These are phyloP conservation scores for Sycophaga agraensis DNA, from an alignment of 1,140 invertebrate species.

Conservation along the genomic window DNA sequence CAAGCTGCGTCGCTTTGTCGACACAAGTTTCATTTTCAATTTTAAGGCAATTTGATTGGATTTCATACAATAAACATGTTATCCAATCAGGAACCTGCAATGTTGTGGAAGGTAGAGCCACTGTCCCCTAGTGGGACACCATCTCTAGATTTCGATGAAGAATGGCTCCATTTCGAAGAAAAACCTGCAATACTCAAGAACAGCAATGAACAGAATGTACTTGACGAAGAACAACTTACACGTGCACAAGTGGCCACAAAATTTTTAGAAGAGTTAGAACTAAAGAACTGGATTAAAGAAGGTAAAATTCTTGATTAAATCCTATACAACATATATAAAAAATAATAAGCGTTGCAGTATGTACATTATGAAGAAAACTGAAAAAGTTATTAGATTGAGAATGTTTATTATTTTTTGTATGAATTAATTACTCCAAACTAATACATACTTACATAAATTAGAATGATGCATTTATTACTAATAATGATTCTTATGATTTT, in stretches of 20 bases:
- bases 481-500: too few species aligned
- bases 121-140: slow-evolving; percentile 50
- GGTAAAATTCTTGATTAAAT: slow-evolving; percentile 38
- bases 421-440: too few species aligned
- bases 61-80: slow-evolving; percentile 37
- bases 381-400: too few species aligned
- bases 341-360: too few species aligned
- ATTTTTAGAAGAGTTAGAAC: slow-evolving; percentile 49
- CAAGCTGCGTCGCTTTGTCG: slow-evolving; percentile 47
- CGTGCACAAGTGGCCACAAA: slow-evolving; percentile 50
- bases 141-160: slow-evolving; percentile 38
- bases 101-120: slow-evolving; percentile 57
- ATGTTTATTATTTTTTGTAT: too few species aligned
- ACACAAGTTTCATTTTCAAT: slow-evolving; percentile 45
- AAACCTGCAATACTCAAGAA: slow-evolving; percentile 32
- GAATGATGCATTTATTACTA: too few species aligned
- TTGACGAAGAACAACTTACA: slow-evolving; percentile 40
- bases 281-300: slow-evolving; percentile 55
- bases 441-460: too few species aligned
- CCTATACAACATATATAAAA: too few species aligned
- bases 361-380: too few species aligned
- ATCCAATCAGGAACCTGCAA: slow-evolving; percentile 43
- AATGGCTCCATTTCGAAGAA: slow-evolving; percentile 43
- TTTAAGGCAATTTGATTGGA: slow-evolving; percentile 39
- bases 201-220: slow-evolving; percentile 25